Evolutionary conservation across 2,113 vertebrate genomes (phyloP), one percentile per base, ranked within the genome.

Genomic region (Xenopus borealis): DNA sequence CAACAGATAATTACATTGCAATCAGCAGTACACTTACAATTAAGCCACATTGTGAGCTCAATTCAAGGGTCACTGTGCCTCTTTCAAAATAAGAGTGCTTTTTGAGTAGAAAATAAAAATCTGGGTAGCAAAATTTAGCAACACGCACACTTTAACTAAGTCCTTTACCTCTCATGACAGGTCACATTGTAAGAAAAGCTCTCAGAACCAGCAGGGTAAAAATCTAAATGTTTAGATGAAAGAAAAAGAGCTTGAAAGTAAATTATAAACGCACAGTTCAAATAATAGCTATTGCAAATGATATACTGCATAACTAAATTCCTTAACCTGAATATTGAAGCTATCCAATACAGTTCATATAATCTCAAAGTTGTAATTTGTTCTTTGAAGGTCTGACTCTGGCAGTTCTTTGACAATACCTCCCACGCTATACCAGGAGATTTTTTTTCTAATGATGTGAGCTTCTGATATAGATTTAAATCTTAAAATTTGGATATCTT

Each of bases 21-120:
- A 27, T 27, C 23, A 1, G 23, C 23, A 27, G 23, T 27, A 27
- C 23, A 3, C 67, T 80, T 50, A 61, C 80, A 80, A 77, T 78
- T 86, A 82, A 85, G 83, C 82, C 81, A 82, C 0, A 8, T 47
- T 68, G 69, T 65, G 72, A 71, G 16, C 71, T 78, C 72, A 80
- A 27, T 85, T 79, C 74, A 75, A 75, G 78, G 80, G 78, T 72
- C 52, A 17, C 33, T 66, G 44, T 66, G 62, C 2, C 64, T 76
- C 47, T 80, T 82, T 69, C 53, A 78, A 82, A 79, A 81, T 79
- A 83, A 82, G 78, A 69, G 68, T 71, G 59, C 72, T 62, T 81
- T 80, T n/a, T 72, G 69, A 45, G 72, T 10, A 81, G 71, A 79
- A 79, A 62, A 12, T 52, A 14, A 74, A 79, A 77, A 40, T 23